Base-by-base conservation (phyloP, 1,140 invertebrate genomes). In the Aplysia californica region DNA sequence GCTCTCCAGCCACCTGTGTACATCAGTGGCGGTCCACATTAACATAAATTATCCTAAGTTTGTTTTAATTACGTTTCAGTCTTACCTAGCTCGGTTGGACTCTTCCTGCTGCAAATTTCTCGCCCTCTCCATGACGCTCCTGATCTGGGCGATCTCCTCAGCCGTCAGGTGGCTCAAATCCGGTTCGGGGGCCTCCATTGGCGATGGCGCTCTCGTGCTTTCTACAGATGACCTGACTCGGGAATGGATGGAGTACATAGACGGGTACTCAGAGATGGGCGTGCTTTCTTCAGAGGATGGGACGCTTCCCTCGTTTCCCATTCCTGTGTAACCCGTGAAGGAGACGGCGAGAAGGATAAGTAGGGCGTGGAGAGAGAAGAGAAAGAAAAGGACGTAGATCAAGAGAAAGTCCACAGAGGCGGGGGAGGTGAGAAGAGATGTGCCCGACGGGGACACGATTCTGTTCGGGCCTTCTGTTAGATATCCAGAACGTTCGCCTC, bases 111-210 rank as follows among this genome's bases (percentile, higher is more conserved):
- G 84, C 73, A 88, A 82, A 71, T 91, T 89, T 83, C 92, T 91
- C 36, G 92, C 92, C 82, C 92, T 91, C 61, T 91, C 92, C 91
- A 93, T 93, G n/a, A 93, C 92, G 77, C 91, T 91, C 64, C 91
- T 90, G 58, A 93, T 93, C 82, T 92, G 89, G 50, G 90, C 89
- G 67, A 92, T 88, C 83, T 93, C 92, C 78, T 93, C 92, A 44
- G 90, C 91, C 66, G 91, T 92, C 77, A 93, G 84, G 81, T 92
- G 91, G 79, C 92, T 93, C 70, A 93, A 84, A 80, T 93, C 92
- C n/a, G 93, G 89, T 69, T 92, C 92, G 3, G 92, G 90, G 5
- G 91, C 82, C 44, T 87, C 86, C 21, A 95, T 87, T 3, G 95
- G 95, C 80, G 85, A 83, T 1, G 82, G 80, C 0, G 83, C 82